Evolutionary conservation across 2,888 invertebrate species (phyloP).

Genomic region (Ecliptopera silaceata): DNA sequence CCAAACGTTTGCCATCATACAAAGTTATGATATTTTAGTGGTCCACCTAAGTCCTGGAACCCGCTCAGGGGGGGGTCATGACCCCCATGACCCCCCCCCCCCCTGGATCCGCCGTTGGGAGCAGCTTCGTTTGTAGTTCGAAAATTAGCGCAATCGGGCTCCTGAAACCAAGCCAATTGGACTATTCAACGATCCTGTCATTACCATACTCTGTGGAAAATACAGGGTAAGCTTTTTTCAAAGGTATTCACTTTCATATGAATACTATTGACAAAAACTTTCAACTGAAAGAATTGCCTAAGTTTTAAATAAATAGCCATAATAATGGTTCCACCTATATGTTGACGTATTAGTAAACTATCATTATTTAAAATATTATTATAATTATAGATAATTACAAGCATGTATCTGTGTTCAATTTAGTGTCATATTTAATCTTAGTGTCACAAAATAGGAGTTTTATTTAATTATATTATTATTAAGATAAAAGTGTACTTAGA

Average conservation of each 20-base stretch:
- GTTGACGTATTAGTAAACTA: conserved; percentile 40
- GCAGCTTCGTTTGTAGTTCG: no score
- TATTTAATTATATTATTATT: conserved; percentile 41
- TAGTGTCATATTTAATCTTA: conserved; percentile 77
- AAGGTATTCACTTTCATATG: not conserved
- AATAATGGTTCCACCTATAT: conserved; percentile 23
- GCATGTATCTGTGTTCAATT: conserved; percentile 74
- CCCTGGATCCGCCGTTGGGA: no score
- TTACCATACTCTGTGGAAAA: not conserved
- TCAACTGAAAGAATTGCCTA: no score
- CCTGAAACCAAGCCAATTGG: no score
- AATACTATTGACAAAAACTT: no score
- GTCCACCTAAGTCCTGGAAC: no score
- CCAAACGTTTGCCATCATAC: no score
- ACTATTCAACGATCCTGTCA: no score
- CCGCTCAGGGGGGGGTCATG: no score
- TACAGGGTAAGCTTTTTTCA: not conserved
- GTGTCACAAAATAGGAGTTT: conserved; percentile 62
- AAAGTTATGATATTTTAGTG: no score
- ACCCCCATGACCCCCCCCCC: no score
- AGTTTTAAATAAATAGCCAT: conserved; percentile 5
- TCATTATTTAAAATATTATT: conserved; percentile 14
- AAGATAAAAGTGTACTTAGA: conserved; percentile 46
- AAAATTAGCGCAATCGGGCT: no score
- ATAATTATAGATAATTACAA: conserved; percentile 30